These are phyloP conservation scores for Plectrocnemia conspersa DNA, from an alignment of 1,140 invertebrate species.

Conservation along the genomic window DNA sequence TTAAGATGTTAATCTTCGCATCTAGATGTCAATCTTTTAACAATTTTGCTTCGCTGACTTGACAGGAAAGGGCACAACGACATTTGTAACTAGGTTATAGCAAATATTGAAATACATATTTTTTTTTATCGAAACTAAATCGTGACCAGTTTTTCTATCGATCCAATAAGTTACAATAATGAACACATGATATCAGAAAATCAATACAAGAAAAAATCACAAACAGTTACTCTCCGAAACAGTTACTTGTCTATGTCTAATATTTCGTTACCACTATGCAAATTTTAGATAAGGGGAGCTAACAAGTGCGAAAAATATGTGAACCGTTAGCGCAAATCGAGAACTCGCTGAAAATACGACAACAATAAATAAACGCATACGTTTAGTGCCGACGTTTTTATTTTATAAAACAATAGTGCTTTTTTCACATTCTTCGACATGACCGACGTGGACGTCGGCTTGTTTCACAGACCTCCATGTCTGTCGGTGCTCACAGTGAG, in stretches of 20 bases:
- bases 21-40: too few species aligned
- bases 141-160: too few species aligned
- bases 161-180: not conserved
- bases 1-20: too few species aligned
- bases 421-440: not conserved
- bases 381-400: not conserved
- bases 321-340: not conserved
- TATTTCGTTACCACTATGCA: not conserved
- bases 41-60: too few species aligned
- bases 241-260: not conserved
- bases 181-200: not conserved
- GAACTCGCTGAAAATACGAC: not conserved
- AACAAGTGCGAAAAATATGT: not conserved
- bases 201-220: not conserved
- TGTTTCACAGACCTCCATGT: slow-evolving; percentile 27
- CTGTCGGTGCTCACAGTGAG: slow-evolving; percentile 2
- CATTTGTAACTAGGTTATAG: too few species aligned
- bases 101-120: too few species aligned
- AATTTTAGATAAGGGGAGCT: not conserved
- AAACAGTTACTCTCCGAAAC: not conserved
- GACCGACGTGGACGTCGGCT: not conserved
- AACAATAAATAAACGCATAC: not conserved
- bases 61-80: too few species aligned
- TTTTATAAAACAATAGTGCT: not conserved
- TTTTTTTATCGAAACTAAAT: too few species aligned